Evolutionary conservation across 2,888 invertebrate genomes (phyloP), one percentile per base, ranked within the genome.

Genomic region (Thecophora atra): DNA sequence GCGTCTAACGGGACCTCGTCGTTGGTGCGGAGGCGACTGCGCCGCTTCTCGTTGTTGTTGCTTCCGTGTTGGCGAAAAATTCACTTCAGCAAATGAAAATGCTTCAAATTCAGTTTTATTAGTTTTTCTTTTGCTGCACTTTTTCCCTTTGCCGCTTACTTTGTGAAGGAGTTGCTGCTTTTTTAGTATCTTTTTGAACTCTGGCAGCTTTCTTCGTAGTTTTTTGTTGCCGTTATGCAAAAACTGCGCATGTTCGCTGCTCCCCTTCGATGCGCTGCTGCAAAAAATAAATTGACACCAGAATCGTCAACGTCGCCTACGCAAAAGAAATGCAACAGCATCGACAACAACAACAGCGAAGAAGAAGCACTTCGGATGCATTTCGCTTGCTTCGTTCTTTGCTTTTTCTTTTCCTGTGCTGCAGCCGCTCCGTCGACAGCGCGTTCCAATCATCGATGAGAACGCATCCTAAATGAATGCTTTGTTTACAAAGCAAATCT

Each of bases 61-160:
- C 28, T 60, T 28, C 26, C 30, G 37, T 26, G 24, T 56, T 56
- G 26, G 42, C 21, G 21, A 37, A 47, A 47, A 64, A 51, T 44
- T n/a, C 54, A 42, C 54, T 80, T 76, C 83, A 83, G 80, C 83
- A 83, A 83, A 83, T 83, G 84, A 82, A 80, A 83, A 83, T 78
- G 81, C 82, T 79, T 81, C 79, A 83, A 80, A 81, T 79, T 83
- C 78, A 37, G 76, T 82, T 83, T 81, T 82, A 82, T 81, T 81
- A 82, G 80, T 81, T 81, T 81, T 37, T 78, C 78, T 78, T 84
- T 79, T 80, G 79, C 80, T 81, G 81, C 79, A 80, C 76, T 81
- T 81, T 81, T 82, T 81, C 78, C 78, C 76, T 21, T 68, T n/a
- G 71, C 71, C 52, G 44, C 52, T 72, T 72, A 58, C 28, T 58